These are phyloP conservation scores for Crambe crambe DNA, from an alignment of 37 sponge, comb jelly and placozoan genomes.

Conservation along the genomic window DNA sequence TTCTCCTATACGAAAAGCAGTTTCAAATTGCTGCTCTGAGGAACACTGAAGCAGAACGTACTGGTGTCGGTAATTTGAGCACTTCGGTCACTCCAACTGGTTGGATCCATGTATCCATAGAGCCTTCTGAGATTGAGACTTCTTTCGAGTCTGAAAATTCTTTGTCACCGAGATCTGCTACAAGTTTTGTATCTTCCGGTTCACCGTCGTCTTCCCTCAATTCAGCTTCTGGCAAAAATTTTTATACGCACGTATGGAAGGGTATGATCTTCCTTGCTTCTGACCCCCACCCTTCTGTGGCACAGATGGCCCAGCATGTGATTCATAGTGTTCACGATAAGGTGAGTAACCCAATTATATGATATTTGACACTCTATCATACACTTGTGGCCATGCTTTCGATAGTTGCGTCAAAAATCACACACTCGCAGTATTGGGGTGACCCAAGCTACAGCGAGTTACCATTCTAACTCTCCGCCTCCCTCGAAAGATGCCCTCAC, in stretches of 20 bases:
- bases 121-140: conserved; percentile 28
- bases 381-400: background rate
- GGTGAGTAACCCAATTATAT: conserved; percentile 12
- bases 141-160: conserved; percentile 1
- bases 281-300: conserved; percentile 65
- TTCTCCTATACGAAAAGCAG: conserved; percentile 76
- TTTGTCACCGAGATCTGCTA: background rate
- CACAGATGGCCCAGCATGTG: conserved; percentile 41
- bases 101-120: conserved; percentile 70
- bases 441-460: conserved; percentile 14
- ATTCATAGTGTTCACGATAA: conserved; percentile 54
- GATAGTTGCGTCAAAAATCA: conserved; percentile 53
- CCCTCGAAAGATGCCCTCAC: conserved; percentile 7
- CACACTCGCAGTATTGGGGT: conserved; percentile 32
- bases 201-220: conserved; percentile 3
- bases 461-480: conserved; percentile 3
- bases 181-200: conserved; percentile 19
- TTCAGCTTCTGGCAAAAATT: background rate
- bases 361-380: background rate
- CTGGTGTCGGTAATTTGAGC: conserved; percentile 35
- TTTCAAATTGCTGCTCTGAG: conserved; percentile 82
- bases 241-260: conserved; percentile 48
- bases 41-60: conserved; percentile 17
- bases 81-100: conserved; percentile 73
- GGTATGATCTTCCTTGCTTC: conserved; percentile 57